These are phyloP conservation scores for Ischnura elegans DNA, from an alignment of 2,888 invertebrate genomes.

Conservation along the genomic window DNA sequence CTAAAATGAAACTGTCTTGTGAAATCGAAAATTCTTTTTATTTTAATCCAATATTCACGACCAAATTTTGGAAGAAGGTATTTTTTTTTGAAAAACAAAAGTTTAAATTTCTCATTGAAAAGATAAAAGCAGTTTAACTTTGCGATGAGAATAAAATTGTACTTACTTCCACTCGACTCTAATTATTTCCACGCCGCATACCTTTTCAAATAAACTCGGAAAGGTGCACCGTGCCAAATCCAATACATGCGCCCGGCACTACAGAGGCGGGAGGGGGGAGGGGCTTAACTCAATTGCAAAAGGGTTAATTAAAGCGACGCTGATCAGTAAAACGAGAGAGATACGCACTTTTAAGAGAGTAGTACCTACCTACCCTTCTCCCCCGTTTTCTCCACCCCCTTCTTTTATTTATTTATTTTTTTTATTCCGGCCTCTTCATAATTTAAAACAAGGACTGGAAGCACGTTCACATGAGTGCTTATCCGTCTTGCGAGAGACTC, in stretches of 20 bases:
- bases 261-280: too few relatives aligned
- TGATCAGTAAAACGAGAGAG: conserved; percentile 57
- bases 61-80: background rate
- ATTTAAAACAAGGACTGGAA: conserved; percentile 57
- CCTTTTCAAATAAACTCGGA: conserved; percentile 29
- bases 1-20: background rate
- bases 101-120: background rate
- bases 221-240: conserved; percentile 12
- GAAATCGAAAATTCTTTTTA: background rate
- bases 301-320: conserved; percentile 50
- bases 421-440: conserved; percentile 29
- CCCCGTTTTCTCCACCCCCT: too few relatives aligned
- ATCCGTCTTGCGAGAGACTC: conserved; percentile 63
- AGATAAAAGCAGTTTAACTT: background rate
- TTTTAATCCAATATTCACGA: background rate
- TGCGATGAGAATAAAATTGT: background rate
- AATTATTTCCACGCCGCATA: conserved; percentile 18
- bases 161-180: background rate
- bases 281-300: conserved; percentile 14
- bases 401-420: too few relatives aligned
- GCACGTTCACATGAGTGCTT: conserved; percentile 63
- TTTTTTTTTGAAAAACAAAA: too few relatives aligned
- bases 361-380: too few relatives aligned
- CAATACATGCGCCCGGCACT: background rate
- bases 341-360: conserved; percentile 19